Evolutionary conservation across 2,113 vertebrate genomes (phyloP).

Genomic region (Plecotus auritus): DNA sequence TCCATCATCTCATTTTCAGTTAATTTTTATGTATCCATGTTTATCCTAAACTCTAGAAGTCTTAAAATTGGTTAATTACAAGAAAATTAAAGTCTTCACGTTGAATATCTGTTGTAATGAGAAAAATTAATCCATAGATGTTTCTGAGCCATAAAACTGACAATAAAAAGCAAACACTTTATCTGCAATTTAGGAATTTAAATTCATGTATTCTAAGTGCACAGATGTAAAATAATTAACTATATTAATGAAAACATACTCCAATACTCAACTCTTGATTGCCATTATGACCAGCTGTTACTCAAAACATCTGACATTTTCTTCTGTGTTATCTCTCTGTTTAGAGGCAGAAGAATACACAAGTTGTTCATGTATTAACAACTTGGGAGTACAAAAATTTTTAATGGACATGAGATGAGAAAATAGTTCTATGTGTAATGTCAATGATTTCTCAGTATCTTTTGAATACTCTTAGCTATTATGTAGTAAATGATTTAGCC

Average conservation of each 20-base stretch:
- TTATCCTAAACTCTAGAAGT: not conserved
- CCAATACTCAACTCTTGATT: not conserved
- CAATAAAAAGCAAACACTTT: not conserved
- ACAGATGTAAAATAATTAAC: not conserved
- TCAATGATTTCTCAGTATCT: not conserved
- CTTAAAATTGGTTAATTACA: not conserved
- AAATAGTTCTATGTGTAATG: not conserved
- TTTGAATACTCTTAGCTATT: not conserved
- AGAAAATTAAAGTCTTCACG: not conserved
- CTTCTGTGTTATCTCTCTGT: not conserved
- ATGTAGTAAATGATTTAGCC: not conserved
- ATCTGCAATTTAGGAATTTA: not conserved
- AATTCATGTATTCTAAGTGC: not conserved
- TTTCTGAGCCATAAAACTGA: not conserved
- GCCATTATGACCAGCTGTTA: not conserved
- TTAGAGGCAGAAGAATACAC: not conserved
- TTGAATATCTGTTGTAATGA: conserved; percentile 19
- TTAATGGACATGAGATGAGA: not conserved
- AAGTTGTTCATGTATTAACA: not conserved
- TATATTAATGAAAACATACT: not conserved
- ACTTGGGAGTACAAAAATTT: not conserved
- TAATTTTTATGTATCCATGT: not conserved
- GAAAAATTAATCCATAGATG: not conserved
- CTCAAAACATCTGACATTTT: not conserved
- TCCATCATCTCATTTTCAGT: not conserved